Evolutionary conservation across 1,140 invertebrate species (phyloP).

Genomic region (Acyrthosiphon pisum): DNA sequence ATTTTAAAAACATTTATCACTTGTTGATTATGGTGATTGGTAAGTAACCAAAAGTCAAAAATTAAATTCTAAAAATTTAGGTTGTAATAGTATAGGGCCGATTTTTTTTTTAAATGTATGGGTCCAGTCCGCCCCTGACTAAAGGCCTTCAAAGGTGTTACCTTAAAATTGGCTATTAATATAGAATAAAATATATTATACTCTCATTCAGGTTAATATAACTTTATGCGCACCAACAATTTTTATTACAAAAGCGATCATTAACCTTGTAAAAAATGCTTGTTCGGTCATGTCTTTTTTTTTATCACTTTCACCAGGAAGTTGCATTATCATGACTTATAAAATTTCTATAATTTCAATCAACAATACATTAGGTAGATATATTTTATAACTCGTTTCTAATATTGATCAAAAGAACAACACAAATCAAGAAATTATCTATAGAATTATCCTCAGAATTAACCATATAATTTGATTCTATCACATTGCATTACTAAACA

Average conservation of each 20-base stretch:
- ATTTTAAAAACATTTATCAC: too few species aligned
- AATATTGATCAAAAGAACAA: background rate
- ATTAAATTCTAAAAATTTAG: too few species aligned
- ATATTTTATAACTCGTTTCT: background rate
- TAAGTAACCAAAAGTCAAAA: too few species aligned
- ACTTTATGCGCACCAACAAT: background rate
- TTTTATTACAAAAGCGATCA: background rate
- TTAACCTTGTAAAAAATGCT: constrained; percentile 23
- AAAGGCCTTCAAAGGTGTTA: background rate
- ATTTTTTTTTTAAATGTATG: too few species aligned
- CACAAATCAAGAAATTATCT: too few species aligned
- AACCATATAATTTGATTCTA: background rate
- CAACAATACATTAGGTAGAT: background rate
- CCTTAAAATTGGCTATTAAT: background rate
- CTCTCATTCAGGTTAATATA: background rate
- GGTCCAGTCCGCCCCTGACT: background rate
- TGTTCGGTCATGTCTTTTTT: background rate
- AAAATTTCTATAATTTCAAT: background rate
- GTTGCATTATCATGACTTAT: constrained; percentile 12
- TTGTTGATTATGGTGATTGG: too few species aligned
- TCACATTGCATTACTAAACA: background rate
- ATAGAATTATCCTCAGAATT: background rate
- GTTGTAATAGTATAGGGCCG: too few species aligned
- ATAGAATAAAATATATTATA: background rate
- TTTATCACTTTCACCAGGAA: constrained; percentile 47